Base-by-base conservation (phyloP, 2,113 vertebrate genomes). In the Calidris pugnax region DNA sequence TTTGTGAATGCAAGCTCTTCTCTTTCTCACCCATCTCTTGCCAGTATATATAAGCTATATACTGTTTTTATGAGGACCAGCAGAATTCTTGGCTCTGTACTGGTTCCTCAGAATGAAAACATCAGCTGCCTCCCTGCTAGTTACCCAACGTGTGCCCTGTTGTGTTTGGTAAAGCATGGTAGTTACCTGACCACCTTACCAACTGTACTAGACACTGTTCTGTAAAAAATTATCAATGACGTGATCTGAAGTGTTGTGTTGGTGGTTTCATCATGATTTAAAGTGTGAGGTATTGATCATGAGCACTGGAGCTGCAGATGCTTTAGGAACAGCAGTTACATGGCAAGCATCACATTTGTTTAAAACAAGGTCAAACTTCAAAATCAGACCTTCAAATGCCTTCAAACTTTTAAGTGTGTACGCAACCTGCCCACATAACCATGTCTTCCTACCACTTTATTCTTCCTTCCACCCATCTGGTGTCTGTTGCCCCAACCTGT, bases 401-500 rank as follows among this genome's bases (percentile, higher is more conserved):
- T 79, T 77, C 39, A 53, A 18, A 87, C 41, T 64, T 43, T 3
- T 35, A 86, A 89, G 51, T 62, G 30, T 2, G 0, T 41, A 53
- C 48, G 35, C 60, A 85, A 12, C 57, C 72, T 94, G 69, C 69
- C 64, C 57, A 56, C 19, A 1, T 92, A 94, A 75, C 51, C 20
- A 4, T 68, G 53, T 72, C 72, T 92, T 94, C 47, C 88, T 87
- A 75, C 75, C 51, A 66, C n/a, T 66, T 80, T 60, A 84, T 91
- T 87, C 64, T 89, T 81, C 51, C 62, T 92, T 92, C 66, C 57
- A 75, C 74, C 35, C 45, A 79, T 90, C 45, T 89, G 60, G 10
- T 92, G 48, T 77, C 37, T 89, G 33, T 75, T 96, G 92, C 64
- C 88, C 69, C 28, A 92, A 10, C 86, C 73, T 87, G 95, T 97